Percentiles rank a stretch among this genome's conserved stretches.
Conservation (phyloP, 2,113 vertebrate genomes). For the Stercorarius parasiticus region DNA sequence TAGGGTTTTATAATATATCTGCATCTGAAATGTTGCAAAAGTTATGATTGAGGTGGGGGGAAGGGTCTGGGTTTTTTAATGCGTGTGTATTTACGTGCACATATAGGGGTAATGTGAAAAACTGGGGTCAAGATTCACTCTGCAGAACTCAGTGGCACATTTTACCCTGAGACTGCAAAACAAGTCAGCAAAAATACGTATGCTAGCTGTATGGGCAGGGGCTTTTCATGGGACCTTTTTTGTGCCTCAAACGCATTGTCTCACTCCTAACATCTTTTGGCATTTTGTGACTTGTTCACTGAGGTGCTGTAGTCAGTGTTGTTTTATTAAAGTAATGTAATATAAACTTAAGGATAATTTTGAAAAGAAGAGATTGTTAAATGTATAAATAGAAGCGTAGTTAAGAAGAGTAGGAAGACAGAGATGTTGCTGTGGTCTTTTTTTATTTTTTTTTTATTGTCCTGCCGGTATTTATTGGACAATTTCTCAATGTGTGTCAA, state of each 20-base stretch:
- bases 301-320: background rate
- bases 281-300: background rate
- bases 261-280: background rate
- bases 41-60: background rate
- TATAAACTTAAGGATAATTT: background rate
- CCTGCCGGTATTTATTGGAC: background rate
- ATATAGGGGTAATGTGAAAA: accelerated
- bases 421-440: background rate
- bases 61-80: background rate
- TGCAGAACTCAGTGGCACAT: background rate
- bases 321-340: background rate
- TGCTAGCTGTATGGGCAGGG: background rate
- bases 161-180: background rate
- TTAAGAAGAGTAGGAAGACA: background rate
- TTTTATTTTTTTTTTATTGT: background rate
- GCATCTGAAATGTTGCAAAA: background rate
- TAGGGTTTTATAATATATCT: background rate
- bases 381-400: background rate
- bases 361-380: background rate
- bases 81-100: accelerated
- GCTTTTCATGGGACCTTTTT: background rate
- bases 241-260: background rate
- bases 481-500: background rate
- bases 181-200: background rate
- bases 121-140: background rate